These are phyloP conservation scores for Sinelater perroti DNA, from an alignment of 2,888 invertebrate species.

Conservation along the genomic window DNA sequence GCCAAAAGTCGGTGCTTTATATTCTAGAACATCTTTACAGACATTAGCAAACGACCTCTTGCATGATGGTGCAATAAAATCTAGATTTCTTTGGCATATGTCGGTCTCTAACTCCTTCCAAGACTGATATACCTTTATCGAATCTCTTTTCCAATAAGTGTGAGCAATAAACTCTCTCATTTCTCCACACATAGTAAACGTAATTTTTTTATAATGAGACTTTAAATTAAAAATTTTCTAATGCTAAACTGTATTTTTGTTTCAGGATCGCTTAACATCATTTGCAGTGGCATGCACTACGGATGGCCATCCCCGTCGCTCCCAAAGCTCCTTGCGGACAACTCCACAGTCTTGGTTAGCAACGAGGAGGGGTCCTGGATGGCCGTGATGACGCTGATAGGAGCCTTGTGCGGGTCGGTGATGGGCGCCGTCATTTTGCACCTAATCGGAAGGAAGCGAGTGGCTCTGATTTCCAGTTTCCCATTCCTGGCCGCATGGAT, in stretches of 20 bases:
- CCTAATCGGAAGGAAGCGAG: conserved; percentile 71
- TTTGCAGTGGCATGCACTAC: conserved; percentile 57
- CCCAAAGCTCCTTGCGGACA: conserved; percentile 60
- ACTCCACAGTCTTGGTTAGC: conserved; percentile 61
- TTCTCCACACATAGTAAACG: neutral
- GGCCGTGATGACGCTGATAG: conserved; percentile 72
- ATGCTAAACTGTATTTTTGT: neutral
- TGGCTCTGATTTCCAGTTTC: conserved; percentile 68
- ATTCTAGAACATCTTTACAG: too few species aligned
- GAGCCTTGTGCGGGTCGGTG: conserved; percentile 70
- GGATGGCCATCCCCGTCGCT: conserved; percentile 71
- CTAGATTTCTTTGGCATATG: neutral
- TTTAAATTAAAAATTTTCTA: neutral
- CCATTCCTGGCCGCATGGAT: conserved; percentile 72
- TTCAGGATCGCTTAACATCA: conserved; percentile 9
- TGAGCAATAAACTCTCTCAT: neutral
- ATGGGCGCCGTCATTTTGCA: conserved; percentile 71
- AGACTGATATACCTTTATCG: too few species aligned
- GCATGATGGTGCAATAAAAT: too few species aligned
- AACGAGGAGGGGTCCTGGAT: conserved; percentile 68
- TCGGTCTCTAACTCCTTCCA: neutral
- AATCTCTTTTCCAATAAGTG: too few species aligned
- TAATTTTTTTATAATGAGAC: neutral
- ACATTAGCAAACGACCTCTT: too few species aligned
- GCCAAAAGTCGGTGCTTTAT: too few species aligned